phyloP scores from a whole-genome alignment of 2,888 invertebrate genomes.

The Camponotus fellah region DNA sequence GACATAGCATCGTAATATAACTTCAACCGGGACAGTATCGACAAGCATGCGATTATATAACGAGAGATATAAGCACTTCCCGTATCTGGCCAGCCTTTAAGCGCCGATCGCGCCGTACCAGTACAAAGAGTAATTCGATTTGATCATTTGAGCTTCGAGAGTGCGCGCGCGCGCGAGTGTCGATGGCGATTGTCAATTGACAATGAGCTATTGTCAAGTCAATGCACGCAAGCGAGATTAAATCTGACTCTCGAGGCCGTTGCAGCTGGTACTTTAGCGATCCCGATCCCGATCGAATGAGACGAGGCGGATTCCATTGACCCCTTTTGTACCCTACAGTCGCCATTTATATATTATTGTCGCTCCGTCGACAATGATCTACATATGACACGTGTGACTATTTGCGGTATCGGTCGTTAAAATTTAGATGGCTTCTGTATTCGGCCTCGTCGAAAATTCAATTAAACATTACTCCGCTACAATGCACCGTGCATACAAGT shows the following conservation, averaged over 20 bases:
- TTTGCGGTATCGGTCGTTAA: slow-evolving; percentile 42
- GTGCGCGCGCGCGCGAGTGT: slow-evolving; percentile 51
- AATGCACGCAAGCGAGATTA: slow-evolving; percentile 71
- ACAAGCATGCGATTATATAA: slow-evolving; percentile 50
- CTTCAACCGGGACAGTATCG: slow-evolving; percentile 45
- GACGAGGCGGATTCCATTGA: slow-evolving; percentile 69
- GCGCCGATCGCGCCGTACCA: slow-evolving; percentile 36
- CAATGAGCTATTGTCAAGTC: slow-evolving; percentile 65
- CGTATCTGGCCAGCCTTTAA: slow-evolving; percentile 39
- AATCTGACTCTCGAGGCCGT: slow-evolving; percentile 64
- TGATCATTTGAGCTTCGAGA: slow-evolving; percentile 34
- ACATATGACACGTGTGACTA: slow-evolving; percentile 46
- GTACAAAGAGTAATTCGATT: slow-evolving; percentile 59
- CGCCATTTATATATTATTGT: slow-evolving; percentile 65
- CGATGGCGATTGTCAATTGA: slow-evolving; percentile 66
- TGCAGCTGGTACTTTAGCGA: slow-evolving; percentile 68
- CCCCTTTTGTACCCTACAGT: slow-evolving; percentile 58
- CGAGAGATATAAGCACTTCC: slow-evolving; percentile 43
- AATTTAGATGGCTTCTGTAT: slow-evolving; percentile 38
- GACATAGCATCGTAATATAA: slow-evolving; percentile 45
- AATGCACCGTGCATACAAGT: slow-evolving; percentile 36
- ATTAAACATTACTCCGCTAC: slow-evolving; percentile 45
- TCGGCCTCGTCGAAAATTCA: slow-evolving; percentile 42
- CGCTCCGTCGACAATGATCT: slow-evolving; percentile 63
- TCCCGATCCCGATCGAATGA: slow-evolving; percentile 64